These are phyloP conservation scores for Coptotermes formosanus DNA, from an alignment of 1,140 invertebrate species.

Conservation along the genomic window DNA sequence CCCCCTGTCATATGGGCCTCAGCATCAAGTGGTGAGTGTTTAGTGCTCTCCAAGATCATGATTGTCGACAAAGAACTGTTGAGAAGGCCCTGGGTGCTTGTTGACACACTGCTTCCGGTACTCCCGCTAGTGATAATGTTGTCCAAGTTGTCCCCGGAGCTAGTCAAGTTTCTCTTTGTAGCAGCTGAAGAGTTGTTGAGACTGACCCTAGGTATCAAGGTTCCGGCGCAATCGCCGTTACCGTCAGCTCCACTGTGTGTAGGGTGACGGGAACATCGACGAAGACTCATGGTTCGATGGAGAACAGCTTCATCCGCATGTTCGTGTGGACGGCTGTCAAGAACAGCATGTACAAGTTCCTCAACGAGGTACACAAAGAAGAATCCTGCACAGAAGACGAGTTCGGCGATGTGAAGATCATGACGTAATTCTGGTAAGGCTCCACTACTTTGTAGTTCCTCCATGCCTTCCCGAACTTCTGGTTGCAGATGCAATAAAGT, in stretches of 20 bases:
- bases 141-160: slow-evolving; percentile 9
- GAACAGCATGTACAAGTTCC: slow-evolving; percentile 62
- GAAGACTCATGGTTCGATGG: slow-evolving; percentile 54
- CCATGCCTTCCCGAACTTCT: slow-evolving; percentile 63
- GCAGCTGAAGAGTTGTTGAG: slow-evolving; percentile 13
- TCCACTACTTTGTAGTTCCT: slow-evolving; percentile 44
- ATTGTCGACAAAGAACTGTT: slow-evolving; percentile 33
- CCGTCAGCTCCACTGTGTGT: slow-evolving; percentile 36
- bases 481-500: slow-evolving; percentile 76
- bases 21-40: slow-evolving; percentile 24
- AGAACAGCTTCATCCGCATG: slow-evolving; percentile 52
- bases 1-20: slow-evolving; percentile 34
- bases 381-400: slow-evolving; percentile 68
- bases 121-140: slow-evolving; percentile 28
- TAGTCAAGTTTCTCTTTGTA: neutral
- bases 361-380: slow-evolving; percentile 73
- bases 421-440: slow-evolving; percentile 41
- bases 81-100: slow-evolving; percentile 41
- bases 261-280: slow-evolving; percentile 46
- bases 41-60: neutral
- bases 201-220: slow-evolving; percentile 40
- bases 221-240: slow-evolving; percentile 37
- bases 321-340: slow-evolving; percentile 48
- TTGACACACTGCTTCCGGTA: slow-evolving; percentile 37
- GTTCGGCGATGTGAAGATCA: slow-evolving; percentile 58